Evolutionary conservation across 2,113 vertebrate species (phyloP), one percentile per base, ranked within the genome.

Genomic region (Mesitornis unicolor): DNA sequence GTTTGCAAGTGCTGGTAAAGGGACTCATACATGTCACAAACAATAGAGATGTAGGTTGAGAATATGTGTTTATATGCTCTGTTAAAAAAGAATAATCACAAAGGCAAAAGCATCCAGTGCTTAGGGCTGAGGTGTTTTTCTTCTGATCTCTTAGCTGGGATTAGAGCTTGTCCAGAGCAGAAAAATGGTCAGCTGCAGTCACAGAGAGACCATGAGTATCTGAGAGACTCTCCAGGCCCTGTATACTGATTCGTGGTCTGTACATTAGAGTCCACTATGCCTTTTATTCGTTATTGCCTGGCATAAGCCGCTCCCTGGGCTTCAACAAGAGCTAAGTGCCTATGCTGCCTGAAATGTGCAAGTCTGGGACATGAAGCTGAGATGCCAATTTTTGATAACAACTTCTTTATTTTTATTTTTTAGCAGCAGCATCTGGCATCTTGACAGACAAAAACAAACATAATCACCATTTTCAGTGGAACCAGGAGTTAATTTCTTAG

Each of bases 201-300:
- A 59, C 24, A 63, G 43, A 77, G 24, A 63, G 8, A 38, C 15
- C 0, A 0, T 12, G 2, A 4, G 22, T 51, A 42, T 31, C 42
- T 59, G 63, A 74, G 38, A 25, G 7, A 7, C 18, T 59, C 43
- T 64, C 35, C 29, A 59, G 54, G 11, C 5, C 9, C 9, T 28
- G 7, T 54, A 26, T 2, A 8, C 12, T 42, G 43, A 29, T 40
- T 22, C 17, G 4, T 64, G 28, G 3, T 51, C 20, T 48, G 24
- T 20, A 15, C 9, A 11, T 50, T 64, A 36, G 12, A 16, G 16
- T 59, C 7, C 14, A 24, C 6, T n/a, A 10, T 38, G 42, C 3
- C 31, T 63, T 61, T 43, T 60, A 33, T 20, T 47, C 16, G 1
- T 42, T 57, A 31, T 29, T 54, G 11, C 11, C 38, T 38, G 17